Percentiles rank a stretch among this genome's conserved stretches.
These are phyloP conservation scores for Crocodylus rhombifer DNA, from an alignment of 2,797 vertebrate species.

Conservation along the genomic window DNA sequence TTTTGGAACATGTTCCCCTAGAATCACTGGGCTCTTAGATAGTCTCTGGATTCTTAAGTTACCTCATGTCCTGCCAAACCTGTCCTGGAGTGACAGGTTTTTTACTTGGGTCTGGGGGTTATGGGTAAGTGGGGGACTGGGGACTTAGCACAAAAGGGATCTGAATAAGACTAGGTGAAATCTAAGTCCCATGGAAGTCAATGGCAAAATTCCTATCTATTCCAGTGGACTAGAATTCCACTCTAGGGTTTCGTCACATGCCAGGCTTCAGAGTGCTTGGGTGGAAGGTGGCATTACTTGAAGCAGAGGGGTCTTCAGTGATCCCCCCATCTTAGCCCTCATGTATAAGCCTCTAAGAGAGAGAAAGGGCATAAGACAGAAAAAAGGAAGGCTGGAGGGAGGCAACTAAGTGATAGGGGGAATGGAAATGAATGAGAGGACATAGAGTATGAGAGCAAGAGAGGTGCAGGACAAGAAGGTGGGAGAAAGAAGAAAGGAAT, in stretches of 20 bases:
- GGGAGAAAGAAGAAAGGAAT: rapidly evolving
- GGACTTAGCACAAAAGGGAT: slow-evolving; percentile 1
- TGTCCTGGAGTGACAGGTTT: slow-evolving; percentile 18
- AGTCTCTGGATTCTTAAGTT: not conserved
- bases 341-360: not conserved
- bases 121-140: not conserved
- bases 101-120: rapidly evolving
- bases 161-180: not conserved
- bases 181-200: not conserved
- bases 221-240: not conserved
- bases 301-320: not conserved
- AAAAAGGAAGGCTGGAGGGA: not conserved
- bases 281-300: rapidly evolving
- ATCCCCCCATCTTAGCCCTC: no score
- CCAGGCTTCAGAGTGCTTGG: not conserved
- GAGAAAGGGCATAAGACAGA: not conserved
- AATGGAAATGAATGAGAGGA: not conserved
- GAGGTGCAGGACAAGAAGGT: not conserved
- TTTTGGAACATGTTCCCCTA: not conserved
- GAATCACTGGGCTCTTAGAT: not conserved
- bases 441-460: not conserved
- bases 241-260: not conserved
- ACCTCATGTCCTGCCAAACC: slow-evolving; percentile 16
- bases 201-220: not conserved
- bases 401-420: rapidly evolving